Percentiles rank a stretch among this genome's conserved stretches.
Evolutionary conservation across 2,888 invertebrate species (phyloP).

Genomic region (Ecliptopera silaceata): DNA sequence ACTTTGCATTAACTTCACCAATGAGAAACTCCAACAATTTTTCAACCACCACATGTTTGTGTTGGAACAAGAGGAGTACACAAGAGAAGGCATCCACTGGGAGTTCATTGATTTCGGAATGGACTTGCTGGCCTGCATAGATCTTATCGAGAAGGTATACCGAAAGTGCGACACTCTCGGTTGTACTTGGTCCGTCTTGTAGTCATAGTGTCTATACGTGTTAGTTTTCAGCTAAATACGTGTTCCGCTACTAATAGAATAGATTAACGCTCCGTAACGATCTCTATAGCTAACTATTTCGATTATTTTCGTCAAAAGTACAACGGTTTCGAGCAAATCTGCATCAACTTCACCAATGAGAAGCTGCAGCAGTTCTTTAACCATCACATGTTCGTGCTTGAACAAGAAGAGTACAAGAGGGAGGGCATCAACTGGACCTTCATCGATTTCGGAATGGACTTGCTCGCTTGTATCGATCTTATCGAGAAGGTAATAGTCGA

Average conservation of each 20-base stretch:
- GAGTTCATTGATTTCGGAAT: constrained; percentile 99
- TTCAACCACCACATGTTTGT: constrained; percentile 99
- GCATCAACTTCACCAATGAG: constrained; percentile 99
- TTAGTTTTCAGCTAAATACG: constrained; percentile 50
- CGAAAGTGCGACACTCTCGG: constrained; percentile 60
- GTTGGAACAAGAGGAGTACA: constrained; percentile 99
- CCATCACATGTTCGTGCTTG: constrained; percentile 98
- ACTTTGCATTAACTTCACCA: constrained; percentile 99
- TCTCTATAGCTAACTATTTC: constrained; percentile 53
- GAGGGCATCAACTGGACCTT: constrained; percentile 98
- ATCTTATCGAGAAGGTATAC: constrained; percentile 98
- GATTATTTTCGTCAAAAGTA: constrained; percentile 82
- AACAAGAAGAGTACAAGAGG: constrained; percentile 97
- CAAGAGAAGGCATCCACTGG: constrained; percentile 98
- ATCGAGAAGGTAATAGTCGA: constrained; percentile 92
- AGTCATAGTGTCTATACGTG: constrained; percentile 42
- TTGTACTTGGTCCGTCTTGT: constrained; percentile 42
- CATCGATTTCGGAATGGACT: constrained; percentile 99
- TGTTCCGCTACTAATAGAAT: constrained; percentile 54
- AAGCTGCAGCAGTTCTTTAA: constrained; percentile 99
- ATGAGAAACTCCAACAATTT: constrained; percentile 99
- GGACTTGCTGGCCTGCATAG: constrained; percentile 99
- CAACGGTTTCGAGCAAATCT: constrained; percentile 99
- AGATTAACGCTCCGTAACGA: constrained; percentile 53
- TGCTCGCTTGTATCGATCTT: constrained; percentile 97